Percentiles rank a stretch among this genome's conserved stretches.
phyloP scores from a whole-genome alignment of 30 jellyfish, hydroid and myxozoan species.

The Aurelia sp. region DNA sequence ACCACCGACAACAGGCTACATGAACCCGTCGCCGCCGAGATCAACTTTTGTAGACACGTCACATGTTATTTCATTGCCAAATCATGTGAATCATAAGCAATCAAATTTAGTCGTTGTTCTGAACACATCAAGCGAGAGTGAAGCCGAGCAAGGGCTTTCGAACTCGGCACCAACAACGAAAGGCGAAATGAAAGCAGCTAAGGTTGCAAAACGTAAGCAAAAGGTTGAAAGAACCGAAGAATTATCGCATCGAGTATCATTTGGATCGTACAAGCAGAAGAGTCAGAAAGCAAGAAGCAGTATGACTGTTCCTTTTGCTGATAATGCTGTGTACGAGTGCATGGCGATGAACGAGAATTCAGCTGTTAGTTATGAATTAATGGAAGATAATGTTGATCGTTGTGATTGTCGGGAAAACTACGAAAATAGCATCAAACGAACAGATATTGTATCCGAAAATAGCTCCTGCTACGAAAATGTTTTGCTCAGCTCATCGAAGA shows the following conservation, averaged over 20 bases:
- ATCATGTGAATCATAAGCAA: slow-evolving; percentile 13
- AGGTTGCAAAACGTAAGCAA: slow-evolving; percentile 7
- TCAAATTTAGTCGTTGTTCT: background rate
- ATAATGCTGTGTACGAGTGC: slow-evolving; percentile 49
- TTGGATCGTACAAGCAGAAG: slow-evolving; percentile 56
- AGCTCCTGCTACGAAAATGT: slow-evolving; percentile 44
- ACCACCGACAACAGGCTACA: background rate
- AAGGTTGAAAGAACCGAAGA: slow-evolving; percentile 4
- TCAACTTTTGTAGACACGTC: background rate
- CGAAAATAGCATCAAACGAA: background rate
- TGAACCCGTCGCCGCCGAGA: slow-evolving; percentile 30
- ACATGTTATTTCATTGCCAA: slow-evolving; percentile 55
- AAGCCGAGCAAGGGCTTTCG: slow-evolving; percentile 25
- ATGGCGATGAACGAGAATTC: slow-evolving; percentile 12
- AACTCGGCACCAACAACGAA: slow-evolving; percentile 73
- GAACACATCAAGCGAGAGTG: slow-evolving; percentile 32
- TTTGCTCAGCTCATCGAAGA: background rate
- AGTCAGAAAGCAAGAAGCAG: background rate
- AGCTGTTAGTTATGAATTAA: slow-evolving; percentile 36
- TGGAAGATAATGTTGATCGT: slow-evolving; percentile 18
- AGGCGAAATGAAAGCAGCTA: slow-evolving; percentile 39
- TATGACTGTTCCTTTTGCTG: slow-evolving; percentile 5
- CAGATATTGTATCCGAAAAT: background rate
- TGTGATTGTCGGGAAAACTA: background rate
- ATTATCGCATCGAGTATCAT: slow-evolving; percentile 37